These are phyloP conservation scores for Xestia ashworthii DNA, from an alignment of 2,888 invertebrate species.

Conservation along the genomic window DNA sequence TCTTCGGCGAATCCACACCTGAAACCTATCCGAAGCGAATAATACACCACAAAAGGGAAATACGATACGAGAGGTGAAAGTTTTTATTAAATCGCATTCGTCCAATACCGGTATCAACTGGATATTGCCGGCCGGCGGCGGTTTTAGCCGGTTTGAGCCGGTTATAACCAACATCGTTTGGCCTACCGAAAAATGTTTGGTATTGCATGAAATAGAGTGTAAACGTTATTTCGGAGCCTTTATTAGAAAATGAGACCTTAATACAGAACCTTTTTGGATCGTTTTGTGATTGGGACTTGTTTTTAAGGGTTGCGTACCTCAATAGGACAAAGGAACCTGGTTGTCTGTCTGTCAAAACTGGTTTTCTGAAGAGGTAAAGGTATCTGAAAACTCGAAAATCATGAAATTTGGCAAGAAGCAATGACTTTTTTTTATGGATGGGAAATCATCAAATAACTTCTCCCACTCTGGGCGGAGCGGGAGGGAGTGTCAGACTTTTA, in stretches of 20 bases:
- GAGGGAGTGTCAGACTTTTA: too few relatives aligned
- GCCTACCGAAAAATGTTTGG: conserved; percentile 46
- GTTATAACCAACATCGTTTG: conserved; percentile 56
- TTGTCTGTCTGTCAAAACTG: too few relatives aligned
- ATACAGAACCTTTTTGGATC: conserved; percentile 40
- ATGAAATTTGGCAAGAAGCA: too few relatives aligned
- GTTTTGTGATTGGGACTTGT: conserved; percentile 9
- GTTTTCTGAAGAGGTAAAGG: too few relatives aligned
- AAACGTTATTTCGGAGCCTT: conserved; percentile 38
- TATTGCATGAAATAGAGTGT: conserved; percentile 53
- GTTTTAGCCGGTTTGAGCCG: conserved; percentile 55
- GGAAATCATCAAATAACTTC: too few relatives aligned
- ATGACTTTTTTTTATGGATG: too few relatives aligned
- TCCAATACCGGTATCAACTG: conserved; percentile 64
- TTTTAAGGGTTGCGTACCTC: background rate
- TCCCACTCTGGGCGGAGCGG: too few relatives aligned
- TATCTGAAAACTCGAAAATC: too few relatives aligned
- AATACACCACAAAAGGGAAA: conserved; percentile 47
- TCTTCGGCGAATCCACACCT: background rate
- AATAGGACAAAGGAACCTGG: too few relatives aligned
- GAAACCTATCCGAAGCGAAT: conserved; percentile 31
- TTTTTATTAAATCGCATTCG: conserved; percentile 62
- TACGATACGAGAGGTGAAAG: conserved; percentile 35
- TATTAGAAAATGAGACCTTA: conserved; percentile 48
- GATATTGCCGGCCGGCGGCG: conserved; percentile 66